These are phyloP conservation scores for Lepus timidus DNA, from an alignment of 2,113 vertebrate genomes.

Conservation along the genomic window DNA sequence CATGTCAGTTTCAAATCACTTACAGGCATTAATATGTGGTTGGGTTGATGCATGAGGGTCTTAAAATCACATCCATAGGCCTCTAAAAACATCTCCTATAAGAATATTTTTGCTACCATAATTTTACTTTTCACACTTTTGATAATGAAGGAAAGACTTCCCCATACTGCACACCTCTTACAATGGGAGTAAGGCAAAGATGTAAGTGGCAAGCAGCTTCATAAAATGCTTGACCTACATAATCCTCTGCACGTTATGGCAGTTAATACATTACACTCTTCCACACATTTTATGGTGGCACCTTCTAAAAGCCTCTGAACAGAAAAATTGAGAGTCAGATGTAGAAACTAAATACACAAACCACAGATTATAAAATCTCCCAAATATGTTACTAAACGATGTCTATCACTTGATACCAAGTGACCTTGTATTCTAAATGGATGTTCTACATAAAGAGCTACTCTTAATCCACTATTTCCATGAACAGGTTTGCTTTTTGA, in stretches of 20 bases:
- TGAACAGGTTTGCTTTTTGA: background rate
- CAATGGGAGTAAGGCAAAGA: background rate
- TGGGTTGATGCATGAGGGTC: background rate
- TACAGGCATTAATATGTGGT: background rate
- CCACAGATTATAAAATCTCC: background rate
- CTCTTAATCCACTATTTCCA: background rate
- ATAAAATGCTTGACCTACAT: conserved; percentile 36
- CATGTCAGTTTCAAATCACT: background rate
- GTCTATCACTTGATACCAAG: background rate
- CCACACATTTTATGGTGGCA: background rate
- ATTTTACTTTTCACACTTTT: background rate
- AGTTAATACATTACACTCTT: background rate
- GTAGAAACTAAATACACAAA: background rate
- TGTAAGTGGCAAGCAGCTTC: background rate
- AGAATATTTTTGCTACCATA: conserved; percentile 37
- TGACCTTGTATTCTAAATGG: background rate
- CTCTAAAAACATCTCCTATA: conserved; percentile 11
- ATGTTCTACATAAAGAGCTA: background rate
- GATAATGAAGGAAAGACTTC: background rate
- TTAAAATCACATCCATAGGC: background rate
- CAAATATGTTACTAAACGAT: background rate
- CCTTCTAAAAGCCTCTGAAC: conserved; percentile 10
- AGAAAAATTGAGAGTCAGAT: conserved; percentile 29
- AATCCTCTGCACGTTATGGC: background rate
- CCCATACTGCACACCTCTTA: background rate